Base-by-base conservation (phyloP, 2,113 vertebrate genomes). In the Brachionichthys hirsutus region DNA sequence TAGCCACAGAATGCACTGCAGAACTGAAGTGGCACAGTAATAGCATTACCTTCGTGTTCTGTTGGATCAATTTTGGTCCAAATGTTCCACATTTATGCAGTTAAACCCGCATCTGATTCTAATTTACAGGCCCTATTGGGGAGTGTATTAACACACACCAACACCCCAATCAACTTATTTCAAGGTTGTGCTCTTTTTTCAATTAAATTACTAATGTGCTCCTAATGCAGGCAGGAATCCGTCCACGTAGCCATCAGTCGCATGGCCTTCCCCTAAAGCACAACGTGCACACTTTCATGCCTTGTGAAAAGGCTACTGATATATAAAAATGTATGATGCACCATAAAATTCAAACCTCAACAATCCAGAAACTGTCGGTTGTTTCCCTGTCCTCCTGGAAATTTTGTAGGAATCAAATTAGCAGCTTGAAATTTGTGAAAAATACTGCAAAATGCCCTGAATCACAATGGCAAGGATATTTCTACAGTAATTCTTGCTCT, bases 51-150 rank as follows among this genome's bases (percentile, higher is more conserved):
- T 66, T 45, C n/a, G 48, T 36, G 43, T 59, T 60, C 40, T 55
- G 19, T 54, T 77, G 12, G 44, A 66, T 55, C 44, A 49, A 14
- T 38, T 38, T 15, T 35, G 18, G n/a, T 49, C 19, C 52, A 54
- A 60, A 72, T 55, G 8, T 12, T 58, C 36, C 34, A 38, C 8
- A 41, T 11, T 44, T 49, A 47, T 59, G 22, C 41, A 30, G 42
- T 50, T 47, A 54, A 41, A 54, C 34, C 19, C 15, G 48, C 48
- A 74, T 70, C 44, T 12, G 42, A 16, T 61, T 73, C 45, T 65
- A 67, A 75, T 73, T 61, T 73, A 35, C 8, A 60, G 22, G 38
- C 14, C 54, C 70, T 35, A 75, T 45, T 75, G 41, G 41, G 13
- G 9, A 10, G 16, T 6, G 0, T 24, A 49, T 60, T 56, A 63